phyloP scores from a whole-genome alignment of 2,113 vertebrate species.

The Dromiciops gliroides region DNA sequence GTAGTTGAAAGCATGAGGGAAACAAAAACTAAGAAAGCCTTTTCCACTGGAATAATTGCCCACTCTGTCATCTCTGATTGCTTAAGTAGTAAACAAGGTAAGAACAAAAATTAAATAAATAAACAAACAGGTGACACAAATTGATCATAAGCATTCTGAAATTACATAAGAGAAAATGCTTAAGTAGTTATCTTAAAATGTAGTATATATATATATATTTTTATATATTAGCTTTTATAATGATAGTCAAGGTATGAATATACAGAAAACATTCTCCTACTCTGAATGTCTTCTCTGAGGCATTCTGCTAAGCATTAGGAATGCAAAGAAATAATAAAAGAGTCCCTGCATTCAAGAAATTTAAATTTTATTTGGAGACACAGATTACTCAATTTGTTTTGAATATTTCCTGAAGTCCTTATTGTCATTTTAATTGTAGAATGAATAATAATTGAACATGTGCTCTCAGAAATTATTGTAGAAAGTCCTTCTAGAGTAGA shows the following conservation, averaged over 20 bases:
- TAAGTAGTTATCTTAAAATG: constrained; percentile 45
- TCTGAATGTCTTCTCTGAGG: not conserved
- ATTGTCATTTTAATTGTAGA: constrained; percentile 56
- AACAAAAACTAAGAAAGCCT: constrained; percentile 65
- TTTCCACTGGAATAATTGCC: constrained; percentile 73
- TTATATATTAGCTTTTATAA: constrained; percentile 16
- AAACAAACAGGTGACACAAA: constrained; percentile 62
- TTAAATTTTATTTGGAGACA: constrained; percentile 39
- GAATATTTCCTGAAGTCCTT: constrained; percentile 31
- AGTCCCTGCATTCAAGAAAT: constrained; percentile 4
- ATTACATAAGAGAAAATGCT: constrained; percentile 61
- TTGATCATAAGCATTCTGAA: constrained; percentile 59
- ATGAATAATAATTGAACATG: constrained; percentile 14
- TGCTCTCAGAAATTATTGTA: constrained; percentile 32
- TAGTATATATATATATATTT: not conserved
- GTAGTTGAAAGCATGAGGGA: constrained; percentile 77
- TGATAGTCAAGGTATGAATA: constrained; percentile 25
- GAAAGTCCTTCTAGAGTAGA: constrained; percentile 12
- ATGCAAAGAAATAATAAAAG: constrained; percentile 25
- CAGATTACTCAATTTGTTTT: not conserved
- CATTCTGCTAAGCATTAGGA: not conserved
- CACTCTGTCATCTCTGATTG: constrained; percentile 75
- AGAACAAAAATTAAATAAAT: constrained; percentile 57
- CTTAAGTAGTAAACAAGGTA: constrained; percentile 66
- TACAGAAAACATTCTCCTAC: constrained; percentile 32